Conservation (phyloP, 2,113 vertebrate genomes). For the Scomber japonicus region DNA sequence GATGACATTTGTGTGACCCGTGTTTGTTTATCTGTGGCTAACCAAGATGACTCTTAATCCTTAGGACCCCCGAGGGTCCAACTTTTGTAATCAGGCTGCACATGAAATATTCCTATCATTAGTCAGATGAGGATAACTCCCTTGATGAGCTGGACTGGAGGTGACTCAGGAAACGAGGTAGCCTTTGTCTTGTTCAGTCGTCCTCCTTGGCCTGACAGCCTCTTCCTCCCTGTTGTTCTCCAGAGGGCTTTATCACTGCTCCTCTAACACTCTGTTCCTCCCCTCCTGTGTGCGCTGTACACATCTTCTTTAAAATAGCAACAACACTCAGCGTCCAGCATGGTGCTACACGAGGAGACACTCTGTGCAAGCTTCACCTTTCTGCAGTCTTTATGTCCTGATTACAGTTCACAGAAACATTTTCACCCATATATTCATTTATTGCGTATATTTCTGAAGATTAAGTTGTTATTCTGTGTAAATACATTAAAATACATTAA, state of each 20-base stretch:
- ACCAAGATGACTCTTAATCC: constrained; percentile 23
- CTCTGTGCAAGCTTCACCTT: too few species aligned
- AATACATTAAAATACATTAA: too few species aligned
- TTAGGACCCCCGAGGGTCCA: constrained; percentile 38
- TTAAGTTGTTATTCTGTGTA: too few species aligned
- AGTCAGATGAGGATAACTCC: constrained; percentile 72
- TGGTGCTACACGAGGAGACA: neutral
- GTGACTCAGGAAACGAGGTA: constrained; percentile 57
- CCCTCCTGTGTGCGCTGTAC: neutral
- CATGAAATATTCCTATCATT: constrained; percentile 69
- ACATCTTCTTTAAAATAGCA: constrained; percentile 22
- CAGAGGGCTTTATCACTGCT: constrained; percentile 8
- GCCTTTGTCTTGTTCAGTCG: constrained; percentile 29
- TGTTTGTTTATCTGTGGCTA: constrained; percentile 50
- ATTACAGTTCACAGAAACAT: too few species aligned
- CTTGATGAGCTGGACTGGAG: constrained; percentile 69
- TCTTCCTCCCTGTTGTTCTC: constrained; percentile 29
- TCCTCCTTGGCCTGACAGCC: constrained; percentile 49
- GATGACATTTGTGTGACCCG: constrained; percentile 43
- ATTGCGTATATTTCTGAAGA: too few species aligned
- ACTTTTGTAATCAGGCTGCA: constrained; percentile 24
- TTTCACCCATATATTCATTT: too few species aligned
- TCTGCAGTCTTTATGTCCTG: too few species aligned
- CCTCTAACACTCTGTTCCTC: neutral
- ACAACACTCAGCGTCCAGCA: neutral